Percentiles rank a stretch among this genome's conserved stretches.
Evolutionary conservation across 2,888 invertebrate species (phyloP).

Genomic region (Lysandra coridon): DNA sequence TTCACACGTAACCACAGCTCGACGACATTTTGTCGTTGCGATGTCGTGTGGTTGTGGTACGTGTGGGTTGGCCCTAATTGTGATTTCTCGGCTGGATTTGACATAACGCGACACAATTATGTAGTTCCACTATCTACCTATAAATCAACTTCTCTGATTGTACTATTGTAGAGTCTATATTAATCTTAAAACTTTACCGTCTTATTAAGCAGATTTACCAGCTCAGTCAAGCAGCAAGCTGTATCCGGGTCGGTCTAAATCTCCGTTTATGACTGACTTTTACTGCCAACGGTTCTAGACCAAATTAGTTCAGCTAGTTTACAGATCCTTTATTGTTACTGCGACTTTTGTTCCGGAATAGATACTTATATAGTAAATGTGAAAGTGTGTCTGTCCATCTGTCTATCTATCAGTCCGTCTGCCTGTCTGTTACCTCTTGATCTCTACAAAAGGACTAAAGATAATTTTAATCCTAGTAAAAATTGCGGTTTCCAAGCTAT

Average conservation of each 20-base stretch:
- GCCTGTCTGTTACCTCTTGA: not conserved
- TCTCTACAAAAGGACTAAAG: too few relatives aligned
- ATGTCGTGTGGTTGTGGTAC: too few relatives aligned
- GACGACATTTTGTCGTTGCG: too few relatives aligned
- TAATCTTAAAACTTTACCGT: not conserved
- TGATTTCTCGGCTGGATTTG: not conserved
- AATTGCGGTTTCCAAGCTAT: too few relatives aligned
- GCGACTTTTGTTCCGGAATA: not conserved
- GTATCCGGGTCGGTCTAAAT: conserved; percentile 15
- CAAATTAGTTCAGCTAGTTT: not conserved
- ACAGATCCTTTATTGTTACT: not conserved
- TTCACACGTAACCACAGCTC: too few relatives aligned
- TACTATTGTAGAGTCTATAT: not conserved
- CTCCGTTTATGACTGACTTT: conserved; percentile 12
- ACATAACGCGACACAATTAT: not conserved
- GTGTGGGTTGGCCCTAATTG: too few relatives aligned
- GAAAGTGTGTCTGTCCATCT: not conserved
- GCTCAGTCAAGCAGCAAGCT: not conserved
- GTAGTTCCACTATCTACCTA: not conserved
- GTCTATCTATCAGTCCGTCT: too few relatives aligned
- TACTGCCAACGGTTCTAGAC: not conserved
- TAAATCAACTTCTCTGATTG: too few relatives aligned
- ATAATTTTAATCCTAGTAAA: too few relatives aligned
- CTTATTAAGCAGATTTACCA: not conserved
- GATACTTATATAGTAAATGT: not conserved